These are phyloP conservation scores for Reinhardtius hippoglossoides DNA, from an alignment of 2,113 vertebrate genomes.

Conservation along the genomic window DNA sequence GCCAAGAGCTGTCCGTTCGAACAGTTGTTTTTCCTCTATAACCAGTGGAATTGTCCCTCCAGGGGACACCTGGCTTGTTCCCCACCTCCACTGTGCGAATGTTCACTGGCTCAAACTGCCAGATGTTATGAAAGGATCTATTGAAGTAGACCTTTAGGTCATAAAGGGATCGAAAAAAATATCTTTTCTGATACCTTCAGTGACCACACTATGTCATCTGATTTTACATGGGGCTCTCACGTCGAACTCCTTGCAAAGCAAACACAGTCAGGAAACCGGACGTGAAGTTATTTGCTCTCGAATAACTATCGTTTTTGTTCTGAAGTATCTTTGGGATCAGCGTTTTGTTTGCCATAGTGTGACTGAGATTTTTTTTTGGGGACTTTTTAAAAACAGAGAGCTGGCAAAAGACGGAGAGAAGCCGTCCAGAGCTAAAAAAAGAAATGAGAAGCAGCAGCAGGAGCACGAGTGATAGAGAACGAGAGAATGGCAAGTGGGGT, in stretches of 20 bases:
- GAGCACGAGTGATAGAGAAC: constrained; percentile 2
- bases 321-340: constrained; percentile 18
- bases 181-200: constrained; percentile 57
- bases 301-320: constrained; percentile 26
- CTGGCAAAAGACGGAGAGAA: constrained; percentile 11
- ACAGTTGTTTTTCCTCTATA: constrained; percentile 57
- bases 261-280: constrained; percentile 5
- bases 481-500: constrained; percentile 7
- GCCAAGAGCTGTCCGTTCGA: constrained; percentile 62
- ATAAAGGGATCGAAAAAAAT: constrained; percentile 54
- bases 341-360: constrained; percentile 25
- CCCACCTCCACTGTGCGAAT: constrained; percentile 68
- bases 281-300: constrained; percentile 30
- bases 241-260: constrained; percentile 24
- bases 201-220: constrained; percentile 71
- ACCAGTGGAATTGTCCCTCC: constrained; percentile 72
- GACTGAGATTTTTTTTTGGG: constrained; percentile 23
- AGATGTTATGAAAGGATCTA: constrained; percentile 80
- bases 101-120: constrained; percentile 67
- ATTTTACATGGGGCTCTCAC: constrained; percentile 50
- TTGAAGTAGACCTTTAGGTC: constrained; percentile 68
- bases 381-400: constrained; percentile 9
- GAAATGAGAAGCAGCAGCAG: constrained; percentile 45
- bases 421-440: constrained; percentile 12
- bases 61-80: constrained; percentile 76